Percentiles rank a stretch among this genome's conserved stretches.
Conservation (phyloP, 2,113 vertebrate genomes). For the Chaenocephalus aceratus region DNA sequence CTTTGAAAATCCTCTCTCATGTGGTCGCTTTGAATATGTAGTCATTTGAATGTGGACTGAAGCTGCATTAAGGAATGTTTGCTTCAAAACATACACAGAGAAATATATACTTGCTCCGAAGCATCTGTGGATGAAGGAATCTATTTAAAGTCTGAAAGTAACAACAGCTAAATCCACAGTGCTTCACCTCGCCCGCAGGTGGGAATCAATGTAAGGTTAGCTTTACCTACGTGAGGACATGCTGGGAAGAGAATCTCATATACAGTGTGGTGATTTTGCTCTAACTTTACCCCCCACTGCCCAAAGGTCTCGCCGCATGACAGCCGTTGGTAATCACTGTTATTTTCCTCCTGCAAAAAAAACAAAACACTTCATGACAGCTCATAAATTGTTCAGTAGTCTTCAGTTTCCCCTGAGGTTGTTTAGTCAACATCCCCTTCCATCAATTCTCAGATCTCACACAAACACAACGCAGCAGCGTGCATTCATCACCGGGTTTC, state of each 20-base stretch:
- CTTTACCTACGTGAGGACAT: neutral
- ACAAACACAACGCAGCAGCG: conserved; percentile 45
- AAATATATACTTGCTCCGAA: conserved; percentile 3
- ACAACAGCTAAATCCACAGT: conserved; percentile 38
- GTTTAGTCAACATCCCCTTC: conserved; percentile 61
- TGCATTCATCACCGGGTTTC: conserved; percentile 48
- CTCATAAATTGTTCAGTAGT: conserved; percentile 67
- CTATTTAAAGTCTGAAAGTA: conserved; percentile 5
- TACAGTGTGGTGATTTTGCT: neutral
- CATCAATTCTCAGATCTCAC: conserved; percentile 44
- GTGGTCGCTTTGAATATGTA: conserved; percentile 45
- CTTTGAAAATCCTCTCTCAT: conserved; percentile 52
- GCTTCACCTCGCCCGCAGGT: conserved; percentile 42
- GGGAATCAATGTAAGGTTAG: neutral
- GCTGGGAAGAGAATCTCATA: conserved; percentile 12
- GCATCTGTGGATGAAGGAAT: conserved; percentile 14
- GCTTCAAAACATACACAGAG: conserved; percentile 41
- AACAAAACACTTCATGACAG: conserved; percentile 49
- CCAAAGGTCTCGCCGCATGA: conserved; percentile 38
- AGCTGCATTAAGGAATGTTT: conserved; percentile 50
- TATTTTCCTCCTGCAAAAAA: conserved; percentile 55
- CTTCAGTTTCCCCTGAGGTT: conserved; percentile 53
- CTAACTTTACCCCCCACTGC: conserved; percentile 6
- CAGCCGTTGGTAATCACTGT: conserved; percentile 48
- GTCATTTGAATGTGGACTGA: conserved; percentile 43